Conservation (phyloP, 1,140 invertebrate genomes). For the Halesus radiatus region DNA sequence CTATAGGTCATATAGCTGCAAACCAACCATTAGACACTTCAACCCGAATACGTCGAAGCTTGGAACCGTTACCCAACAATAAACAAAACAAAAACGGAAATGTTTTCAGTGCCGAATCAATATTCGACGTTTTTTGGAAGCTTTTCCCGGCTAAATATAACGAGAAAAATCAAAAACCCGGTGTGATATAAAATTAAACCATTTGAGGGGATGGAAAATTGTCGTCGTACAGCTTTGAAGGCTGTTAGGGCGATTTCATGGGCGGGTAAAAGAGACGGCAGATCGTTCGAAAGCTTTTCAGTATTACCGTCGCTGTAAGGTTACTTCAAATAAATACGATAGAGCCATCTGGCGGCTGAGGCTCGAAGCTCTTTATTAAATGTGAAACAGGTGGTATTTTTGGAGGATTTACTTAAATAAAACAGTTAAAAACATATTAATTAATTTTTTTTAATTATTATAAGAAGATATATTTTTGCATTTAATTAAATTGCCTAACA, state of each 20-base stretch:
- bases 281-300: neutral
- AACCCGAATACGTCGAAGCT: neutral
- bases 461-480: too few species aligned
- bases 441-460: too few species aligned
- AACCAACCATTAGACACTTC: neutral
- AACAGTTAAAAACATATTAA: too few species aligned
- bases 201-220: constrained; percentile 1
- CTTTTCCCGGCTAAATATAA: constrained; percentile 11
- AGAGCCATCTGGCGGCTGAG: constrained; percentile 25
- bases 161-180: neutral
- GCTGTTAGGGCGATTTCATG: constrained; percentile 1
- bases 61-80: too few species aligned
- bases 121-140: neutral
- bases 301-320: neutral
- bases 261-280: constrained; percentile 4
- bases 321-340: constrained; percentile 11
- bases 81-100: too few species aligned
- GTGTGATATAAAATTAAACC: neutral
- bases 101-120: too few species aligned
- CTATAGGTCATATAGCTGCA: neutral
- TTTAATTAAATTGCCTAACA: too few species aligned
- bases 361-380: constrained; percentile 23
- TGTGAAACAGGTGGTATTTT: too few species aligned
- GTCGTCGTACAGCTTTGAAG: constrained; percentile 6
- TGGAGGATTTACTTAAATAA: too few species aligned